Conservation (phyloP, 2,888 invertebrate species). For the Acleris literana region DNA sequence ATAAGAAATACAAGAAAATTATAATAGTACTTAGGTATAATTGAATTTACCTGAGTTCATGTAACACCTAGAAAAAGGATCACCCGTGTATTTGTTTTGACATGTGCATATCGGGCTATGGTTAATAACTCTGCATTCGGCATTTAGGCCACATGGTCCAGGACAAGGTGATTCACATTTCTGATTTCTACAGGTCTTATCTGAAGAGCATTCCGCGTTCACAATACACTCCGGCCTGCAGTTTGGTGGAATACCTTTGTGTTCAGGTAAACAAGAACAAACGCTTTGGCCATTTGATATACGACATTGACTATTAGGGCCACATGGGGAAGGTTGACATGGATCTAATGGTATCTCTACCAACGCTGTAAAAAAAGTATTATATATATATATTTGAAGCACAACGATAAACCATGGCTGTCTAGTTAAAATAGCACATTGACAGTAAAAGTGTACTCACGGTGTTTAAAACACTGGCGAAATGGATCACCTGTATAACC, state of each 20-base stretch:
- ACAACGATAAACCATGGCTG: not conserved
- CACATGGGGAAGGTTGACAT: slow-evolving; percentile 85
- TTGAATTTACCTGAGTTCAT: slow-evolving; percentile 66
- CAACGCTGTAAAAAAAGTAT: slow-evolving; percentile 52
- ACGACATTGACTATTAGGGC: slow-evolving; percentile 85
- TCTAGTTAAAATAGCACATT: not conserved
- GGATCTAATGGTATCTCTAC: slow-evolving; percentile 70
- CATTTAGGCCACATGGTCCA: slow-evolving; percentile 87
- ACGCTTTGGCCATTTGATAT: slow-evolving; percentile 84
- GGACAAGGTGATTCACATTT: slow-evolving; percentile 89
- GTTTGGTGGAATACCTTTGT: slow-evolving; percentile 86
- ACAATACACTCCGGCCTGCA: slow-evolving; percentile 90
- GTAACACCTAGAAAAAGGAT: slow-evolving; percentile 87
- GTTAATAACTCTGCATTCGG: slow-evolving; percentile 88
- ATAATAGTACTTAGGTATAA: not conserved
- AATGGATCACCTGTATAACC: slow-evolving; percentile 90
- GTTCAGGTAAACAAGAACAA: slow-evolving; percentile 88
- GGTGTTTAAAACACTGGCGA: slow-evolving; percentile 77
- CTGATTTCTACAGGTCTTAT: slow-evolving; percentile 86
- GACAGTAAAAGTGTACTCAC: slow-evolving; percentile 52
- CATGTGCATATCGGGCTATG: slow-evolving; percentile 89
- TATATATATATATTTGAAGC: not conserved
- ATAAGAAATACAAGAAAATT: not conserved
- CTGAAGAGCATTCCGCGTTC: slow-evolving; percentile 86
- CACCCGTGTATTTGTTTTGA: slow-evolving; percentile 82